A percentile compares a stretch with the other conserved stretches of the same genome.
These are phyloP conservation scores for Enteromius trimaculatus DNA, from an alignment of 2,797 vertebrate genomes.

Conservation along the genomic window DNA sequence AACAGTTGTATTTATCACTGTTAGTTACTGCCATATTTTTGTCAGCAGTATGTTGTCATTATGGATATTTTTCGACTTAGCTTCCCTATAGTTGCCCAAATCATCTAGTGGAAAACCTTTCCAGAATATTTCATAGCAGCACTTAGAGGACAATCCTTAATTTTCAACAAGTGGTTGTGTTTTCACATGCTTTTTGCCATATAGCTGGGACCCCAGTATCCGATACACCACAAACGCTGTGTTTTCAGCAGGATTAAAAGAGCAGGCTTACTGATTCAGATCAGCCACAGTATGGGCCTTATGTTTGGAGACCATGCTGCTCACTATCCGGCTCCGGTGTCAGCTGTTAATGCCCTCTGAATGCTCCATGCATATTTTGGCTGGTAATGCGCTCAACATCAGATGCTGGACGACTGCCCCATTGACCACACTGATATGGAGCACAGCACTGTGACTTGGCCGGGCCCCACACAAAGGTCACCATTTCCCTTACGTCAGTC, in stretches of 20 bases:
- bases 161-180: background rate
- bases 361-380: constrained; percentile 57
- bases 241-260: background rate
- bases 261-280: constrained; percentile 11
- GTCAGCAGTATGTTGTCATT: background rate
- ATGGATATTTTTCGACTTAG: background rate
- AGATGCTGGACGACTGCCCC: constrained; percentile 59
- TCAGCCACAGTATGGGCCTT: constrained; percentile 36
- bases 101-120: background rate
- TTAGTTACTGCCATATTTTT: background rate
- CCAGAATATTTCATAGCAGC: background rate
- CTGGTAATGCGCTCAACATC: constrained; percentile 56
- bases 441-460: constrained; percentile 43
- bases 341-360: constrained; percentile 57
- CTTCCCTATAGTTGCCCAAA: background rate
- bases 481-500: constrained; percentile 60
- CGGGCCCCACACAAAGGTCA: constrained; percentile 55
- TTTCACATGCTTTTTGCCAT: background rate
- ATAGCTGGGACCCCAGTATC: background rate
- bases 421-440: constrained; percentile 50
- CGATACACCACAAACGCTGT: background rate
- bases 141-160: background rate
- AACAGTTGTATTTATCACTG: no score
- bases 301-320: constrained; percentile 51
- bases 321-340: constrained; percentile 45